Base-by-base conservation (phyloP, 2,797 vertebrate species). In the Catostomus latipinnis region DNA sequence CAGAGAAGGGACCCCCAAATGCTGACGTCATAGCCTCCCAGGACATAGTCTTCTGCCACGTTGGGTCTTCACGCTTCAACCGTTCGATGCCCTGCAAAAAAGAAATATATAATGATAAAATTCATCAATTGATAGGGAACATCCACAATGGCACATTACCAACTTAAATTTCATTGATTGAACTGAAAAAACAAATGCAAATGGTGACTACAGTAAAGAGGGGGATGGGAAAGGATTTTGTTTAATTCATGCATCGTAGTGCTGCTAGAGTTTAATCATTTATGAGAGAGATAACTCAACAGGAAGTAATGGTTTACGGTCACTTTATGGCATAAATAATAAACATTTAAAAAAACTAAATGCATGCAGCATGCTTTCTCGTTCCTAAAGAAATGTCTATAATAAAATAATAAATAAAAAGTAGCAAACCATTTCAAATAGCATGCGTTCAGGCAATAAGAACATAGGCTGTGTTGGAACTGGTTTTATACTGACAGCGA, bases 81-180 rank as follows among this genome's bases (percentile, higher is more conserved):
- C 95, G 95, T 85, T 99, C 97, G 2, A 99, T 98, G 58, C 94
- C 96, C 97, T 99, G 92, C 4, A 81, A 86, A 34, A 78, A 82
- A 92, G 0, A 14, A 12, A 68, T 43, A 12, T 18, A 5, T 54
- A 43, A 60, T 45, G 6, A 34, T 70, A 6, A 1, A 13, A 1
- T 34, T n/a, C 52, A 69, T 12, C 49, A 48, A 68, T 14, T 67
- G 14, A 63, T 62, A 7, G 57, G 71, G n/a, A 63, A 67, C 54
- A 34, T 3, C 34, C 34, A 34, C 3, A 34, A 49, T 50, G 45
- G 34, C 72, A 48, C 53, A 76, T 48, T 50, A 45, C 45, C 6
- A 78, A 78, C 46, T 13, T 46, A 78, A 76, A 81, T 43, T 60
- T 52, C 45, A 52, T 43, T 71, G 67, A 75, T 50, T 66, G 46